Conservation (phyloP, 2,797 vertebrate genomes). For the Sebastes itinus region DNA sequence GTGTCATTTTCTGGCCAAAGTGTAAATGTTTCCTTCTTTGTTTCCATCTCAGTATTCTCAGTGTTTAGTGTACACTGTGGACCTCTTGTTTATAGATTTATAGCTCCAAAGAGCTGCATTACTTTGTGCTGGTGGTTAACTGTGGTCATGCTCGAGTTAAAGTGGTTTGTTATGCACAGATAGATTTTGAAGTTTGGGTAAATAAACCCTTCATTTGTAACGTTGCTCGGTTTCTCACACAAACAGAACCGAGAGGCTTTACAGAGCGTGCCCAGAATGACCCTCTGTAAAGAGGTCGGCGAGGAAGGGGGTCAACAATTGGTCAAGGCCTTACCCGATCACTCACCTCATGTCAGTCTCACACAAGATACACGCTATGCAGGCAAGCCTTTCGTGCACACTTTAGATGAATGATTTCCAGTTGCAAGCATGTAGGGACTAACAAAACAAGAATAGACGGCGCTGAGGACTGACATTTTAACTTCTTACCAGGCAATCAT, state of each 20-base stretch:
- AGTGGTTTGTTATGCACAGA: conserved; percentile 4
- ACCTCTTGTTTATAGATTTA: conserved; percentile 6
- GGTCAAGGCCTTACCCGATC: conserved; percentile 23
- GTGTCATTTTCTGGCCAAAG: not conserved
- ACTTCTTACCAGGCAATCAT: not conserved
- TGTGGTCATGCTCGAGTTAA: conserved; percentile 3
- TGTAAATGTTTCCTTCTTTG: not conserved
- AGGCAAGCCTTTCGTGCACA: not conserved
- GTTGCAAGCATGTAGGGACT: not conserved
- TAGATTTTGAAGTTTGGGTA: not conserved
- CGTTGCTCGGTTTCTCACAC: not conserved
- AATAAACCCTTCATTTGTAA: conserved; percentile 7
- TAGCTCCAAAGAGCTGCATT: not conserved
- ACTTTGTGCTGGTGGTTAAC: not conserved
- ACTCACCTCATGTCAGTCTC: not conserved
- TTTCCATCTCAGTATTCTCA: not conserved
- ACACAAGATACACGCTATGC: not conserved
- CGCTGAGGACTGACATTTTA: not conserved
- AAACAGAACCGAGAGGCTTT: not conserved
- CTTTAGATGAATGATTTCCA: not conserved
- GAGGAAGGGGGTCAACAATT: conserved; percentile 4
- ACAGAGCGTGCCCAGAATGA: not conserved
- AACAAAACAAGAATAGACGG: not conserved
- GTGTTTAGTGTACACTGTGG: not conserved
- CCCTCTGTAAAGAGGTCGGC: not conserved